Evolutionary conservation across 2,797 vertebrate genomes (phyloP), one percentile per base, ranked within the genome.

Genomic region (Poecilia wingei): DNA sequence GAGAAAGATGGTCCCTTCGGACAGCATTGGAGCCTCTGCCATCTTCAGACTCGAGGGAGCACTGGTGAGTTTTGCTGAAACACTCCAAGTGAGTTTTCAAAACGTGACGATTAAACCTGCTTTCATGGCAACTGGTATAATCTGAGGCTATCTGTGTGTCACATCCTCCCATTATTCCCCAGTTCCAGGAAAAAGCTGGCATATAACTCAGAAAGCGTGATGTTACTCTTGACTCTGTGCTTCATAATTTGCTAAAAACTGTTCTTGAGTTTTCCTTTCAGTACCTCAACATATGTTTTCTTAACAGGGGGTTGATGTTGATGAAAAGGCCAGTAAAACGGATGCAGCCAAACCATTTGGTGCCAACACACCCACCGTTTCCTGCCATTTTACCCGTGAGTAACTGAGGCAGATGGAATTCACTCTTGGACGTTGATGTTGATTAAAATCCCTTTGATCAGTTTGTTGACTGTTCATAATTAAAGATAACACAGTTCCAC

Each of bases 41-140:
- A 98, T 99, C 92, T 99, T 99, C 92, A 97, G 94, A 93, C 96
- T 99, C 69, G 98, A 99, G 91, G 98, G 98, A 49, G 96, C 97
- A 78, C 94, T 99, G 91, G 98, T 99, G 93, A 96, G 93, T 93
- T 33, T 53, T 46, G 1, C 2, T 66, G 59, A 36, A 76, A 25
- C n/a, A 33, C 49, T 31, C 22, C 47, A 39, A 85, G 18, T 81
- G 72, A 53, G 41, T 28, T 45, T 53, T 31, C n/a, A 33, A 45
- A 45, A 18, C 64, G 73, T 71, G 41, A 13, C 31, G 0, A 69
- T 41, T 51, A 13, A 76, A 31, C 14, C 45, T 55, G 76, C 74
- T 81, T 74, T 39, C 79, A 84, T 76, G 72, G 47, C 46, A 84
- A 73, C 51, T 33, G 18, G 39, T 31, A 12, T 79, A 74, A 43